Evolutionary conservation across 1,140 invertebrate genomes (phyloP), one percentile per base, ranked within the genome.

Genomic region (Nomia melanderi): DNA sequence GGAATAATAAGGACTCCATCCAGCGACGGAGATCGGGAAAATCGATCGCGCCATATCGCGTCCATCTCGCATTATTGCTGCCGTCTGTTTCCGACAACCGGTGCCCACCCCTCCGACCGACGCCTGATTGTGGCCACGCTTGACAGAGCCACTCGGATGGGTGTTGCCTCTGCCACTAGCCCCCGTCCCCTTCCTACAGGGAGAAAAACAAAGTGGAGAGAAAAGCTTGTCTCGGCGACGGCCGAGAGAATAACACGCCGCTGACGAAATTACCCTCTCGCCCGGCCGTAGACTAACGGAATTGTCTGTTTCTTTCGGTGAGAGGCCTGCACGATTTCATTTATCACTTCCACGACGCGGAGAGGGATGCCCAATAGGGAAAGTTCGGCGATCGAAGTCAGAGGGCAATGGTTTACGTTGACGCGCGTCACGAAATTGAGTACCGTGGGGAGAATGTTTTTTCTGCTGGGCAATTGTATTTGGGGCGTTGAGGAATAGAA

Each of bases 61-160:
- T 83, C 69, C 81, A 83, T 74, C 82, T 66, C 81, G 81, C 54
- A 83, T 83, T 84, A 84, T 84, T 84, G 69, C 83, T 54, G 57
- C 65, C 82, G 82, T 39, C 74, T 84, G 81, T 83, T 84, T 50
- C 73, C 70, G 82, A 84, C 82, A 84, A 84, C 54, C 47, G 20
- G 47, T 14, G 36, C 44, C 67, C 39, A 12, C 60, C 33, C 36
- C 54, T 60, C 47, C 33, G 56, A 27, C 29, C 63, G 57, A 57
- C 41, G 69, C 17, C 69, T 73, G 70, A 82, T 71, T 74, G 60
- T 82, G 76, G 47, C 54, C 25, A 75, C 77, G 54, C 67, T 77
- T 57, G 47, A 72, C 74, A 67, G 39, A 12, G 7, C 31, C 12
- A 31, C 54, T 23, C 41, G 9, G 66, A 25, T 62, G 56, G 53